phyloP scores from a whole-genome alignment of 2,888 invertebrate genomes.

The Drosophila eohydei region DNA sequence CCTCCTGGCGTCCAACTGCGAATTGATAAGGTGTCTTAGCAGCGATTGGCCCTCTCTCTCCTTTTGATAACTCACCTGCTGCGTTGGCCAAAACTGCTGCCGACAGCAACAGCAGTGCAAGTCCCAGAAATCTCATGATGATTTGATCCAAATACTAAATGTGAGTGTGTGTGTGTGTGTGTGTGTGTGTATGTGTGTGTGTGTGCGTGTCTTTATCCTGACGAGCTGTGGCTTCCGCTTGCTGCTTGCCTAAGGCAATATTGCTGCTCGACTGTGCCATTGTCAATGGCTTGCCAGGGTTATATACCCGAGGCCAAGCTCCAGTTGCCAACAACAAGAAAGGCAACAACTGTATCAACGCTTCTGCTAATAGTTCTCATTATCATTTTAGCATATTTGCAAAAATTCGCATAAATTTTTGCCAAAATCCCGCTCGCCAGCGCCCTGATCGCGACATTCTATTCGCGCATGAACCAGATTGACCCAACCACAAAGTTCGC shows the following conservation, averaged over 20 bases:
- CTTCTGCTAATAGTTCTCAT: constrained; percentile 58
- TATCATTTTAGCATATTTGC: constrained; percentile 70
- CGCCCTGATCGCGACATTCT: neutral
- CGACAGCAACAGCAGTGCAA: constrained; percentile 48
- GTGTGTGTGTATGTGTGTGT: neutral
- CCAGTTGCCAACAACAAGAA: constrained; percentile 44
- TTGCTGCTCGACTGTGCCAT: constrained; percentile 64
- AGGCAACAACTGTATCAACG: constrained; percentile 36
- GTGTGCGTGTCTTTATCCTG: constrained; percentile 17
- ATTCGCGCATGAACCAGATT: constrained; percentile 47
- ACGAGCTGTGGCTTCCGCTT: constrained; percentile 4
- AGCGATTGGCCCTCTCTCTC: neutral
- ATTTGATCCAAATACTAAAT: neutral
- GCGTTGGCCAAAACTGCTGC: constrained; percentile 52
- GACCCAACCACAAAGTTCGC: constrained; percentile 60
- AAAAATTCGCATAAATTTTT: constrained; percentile 63
- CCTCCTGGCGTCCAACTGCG: constrained; percentile 38
- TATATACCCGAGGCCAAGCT: constrained; percentile 64
- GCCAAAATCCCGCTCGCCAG: constrained; percentile 18
- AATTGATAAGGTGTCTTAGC: too few relatives aligned
- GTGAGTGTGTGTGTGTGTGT: neutral
- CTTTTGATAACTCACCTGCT: constrained; percentile 52
- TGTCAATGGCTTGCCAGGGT: constrained; percentile 48
- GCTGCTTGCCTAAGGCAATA: constrained; percentile 56
- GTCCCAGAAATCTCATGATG: constrained; percentile 53